A percentile compares a stretch with the other conserved stretches of the same genome.
phyloP scores from a whole-genome alignment of 1,140 invertebrate species.

The Manduca sexta region DNA sequence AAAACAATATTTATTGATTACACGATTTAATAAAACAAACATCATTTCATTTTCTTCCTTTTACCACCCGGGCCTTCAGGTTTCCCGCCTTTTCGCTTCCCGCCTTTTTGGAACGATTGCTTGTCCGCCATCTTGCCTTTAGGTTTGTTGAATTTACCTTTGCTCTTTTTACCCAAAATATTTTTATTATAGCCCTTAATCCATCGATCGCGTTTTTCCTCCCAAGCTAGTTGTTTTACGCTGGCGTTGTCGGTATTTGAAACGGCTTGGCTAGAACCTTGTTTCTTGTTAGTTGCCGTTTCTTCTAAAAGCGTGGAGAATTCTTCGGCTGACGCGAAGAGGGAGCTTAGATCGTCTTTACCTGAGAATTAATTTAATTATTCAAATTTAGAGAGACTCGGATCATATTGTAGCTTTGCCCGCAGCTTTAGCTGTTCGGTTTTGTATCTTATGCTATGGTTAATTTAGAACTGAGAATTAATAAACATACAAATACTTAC shows the following conservation, averaged over 20 bases:
- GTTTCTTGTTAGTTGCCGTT: slow-evolving; percentile 76
- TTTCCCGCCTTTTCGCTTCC: slow-evolving; percentile 43
- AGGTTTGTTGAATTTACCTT: slow-evolving; percentile 24
- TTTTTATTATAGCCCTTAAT: slow-evolving; percentile 65
- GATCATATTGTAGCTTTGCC: too few relatives aligned
- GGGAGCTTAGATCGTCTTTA: slow-evolving; percentile 67
- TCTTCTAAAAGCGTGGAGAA: slow-evolving; percentile 82
- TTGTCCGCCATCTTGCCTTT: slow-evolving; percentile 19
- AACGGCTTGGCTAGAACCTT: slow-evolving; percentile 77
- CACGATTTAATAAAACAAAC: slow-evolving; percentile 4
- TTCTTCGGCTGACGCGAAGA: slow-evolving; percentile 83
- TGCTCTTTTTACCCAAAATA: slow-evolving; percentile 45
- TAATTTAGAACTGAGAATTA: too few relatives aligned
- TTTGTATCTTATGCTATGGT: too few relatives aligned
- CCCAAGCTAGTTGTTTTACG: slow-evolving; percentile 80
- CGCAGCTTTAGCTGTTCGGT: too few relatives aligned
- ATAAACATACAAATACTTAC: too few relatives aligned
- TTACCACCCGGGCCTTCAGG: slow-evolving; percentile 31
- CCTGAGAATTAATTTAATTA: slow-evolving; percentile 30
- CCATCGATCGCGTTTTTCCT: slow-evolving; percentile 73
- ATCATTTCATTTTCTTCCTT: slow-evolving; percentile 37
- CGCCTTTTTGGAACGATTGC: slow-evolving; percentile 29
- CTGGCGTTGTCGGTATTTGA: slow-evolving; percentile 79
- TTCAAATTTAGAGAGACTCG: too few relatives aligned
- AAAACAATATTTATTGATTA: not conserved